Base-by-base conservation (phyloP, 2,113 vertebrate species). In the Oncorhynchus kisutch region DNA sequence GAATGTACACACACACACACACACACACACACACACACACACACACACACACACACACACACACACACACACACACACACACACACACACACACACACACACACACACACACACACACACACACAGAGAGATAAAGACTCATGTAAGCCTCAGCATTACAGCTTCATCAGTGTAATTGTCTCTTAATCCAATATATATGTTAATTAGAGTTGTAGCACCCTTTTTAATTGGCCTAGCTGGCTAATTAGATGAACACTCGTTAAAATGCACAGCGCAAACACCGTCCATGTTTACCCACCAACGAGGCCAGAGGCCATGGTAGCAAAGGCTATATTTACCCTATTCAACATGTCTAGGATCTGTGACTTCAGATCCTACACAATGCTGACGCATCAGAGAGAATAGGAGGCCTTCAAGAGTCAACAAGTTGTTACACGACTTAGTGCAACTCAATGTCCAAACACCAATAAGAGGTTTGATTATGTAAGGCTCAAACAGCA, bases 151-250 rank as follows among this genome's bases (percentile, higher is more conserved):
- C 48, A n/a, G 66, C 71, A 59, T 71, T 71, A 27, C 29, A 62
- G 45, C 18, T 76, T 72, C 76, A 62, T 62, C n/a, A 62, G 59
- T 24, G 59, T 62, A 80, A 74, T 54, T 74, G 72, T 39, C 73
- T 75, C 68, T 71, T 81, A 81, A 82, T 85, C 70, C 71, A 78
- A 68, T 85, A 76, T 82, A 79, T 71, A 81, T 78, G 77, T 68
- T 71, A 71, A 85, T 81, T 64, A 34, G 72, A 65, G 67, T 45
- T 74, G 75, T 60, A 6, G 70, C 45, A 72, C 48, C 31, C 60
- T 34, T 80, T 72, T 74, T 78, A 81, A 77, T 20, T 62, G 59
- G 20, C 57, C 48, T 70, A 76, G 80, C 27, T 24, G 29, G 57
- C 65, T 75, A 75, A 73, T 80, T 64, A 80, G 68, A 83, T 65